Base-by-base conservation (phyloP, 2,113 vertebrate genomes). In the Psammodynastes pulverulentus region DNA sequence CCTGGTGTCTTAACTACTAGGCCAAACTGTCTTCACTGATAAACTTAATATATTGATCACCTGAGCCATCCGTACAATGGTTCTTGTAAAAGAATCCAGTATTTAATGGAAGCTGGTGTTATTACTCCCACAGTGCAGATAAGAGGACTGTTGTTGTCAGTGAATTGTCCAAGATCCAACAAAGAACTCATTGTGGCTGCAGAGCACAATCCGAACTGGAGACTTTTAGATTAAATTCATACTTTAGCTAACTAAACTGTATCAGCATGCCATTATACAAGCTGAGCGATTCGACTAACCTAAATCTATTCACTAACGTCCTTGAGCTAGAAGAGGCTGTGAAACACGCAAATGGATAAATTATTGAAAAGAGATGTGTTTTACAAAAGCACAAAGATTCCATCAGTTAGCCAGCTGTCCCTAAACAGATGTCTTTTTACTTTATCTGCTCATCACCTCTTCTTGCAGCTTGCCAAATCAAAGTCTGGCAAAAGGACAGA, bases 401-500 rank as follows among this genome's bases (percentile, higher is more conserved):
- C 72, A 43, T 45, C 86, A 53, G 46, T 79, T 94, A n/a, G 43
- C 13, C 54, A 29, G 87, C 53, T 90, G 67, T 92, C 72, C 45
- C 86, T 17, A 34, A 19, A 6, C 88, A 92, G 58, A 88, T 58
- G 13, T 7, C 43, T 39, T 88, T 79, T 15, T 54, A 54, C n/a
- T 88, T 51, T 51, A 52, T 53, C 84, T 90, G 48, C 3, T 87
- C 45, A 26, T 90, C 24, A 51, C 34, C 13, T 4, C 87, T 43
- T 21, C 5, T n/a, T 45, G 26, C 87, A 53, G 26, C 4, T 24
- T 88, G n/a, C 15, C 84, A 87, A 86, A 91, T 91, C 86, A 87
- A 86, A 34, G 67, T 90, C 87, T 86, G 45, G 49, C 17, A 79
- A 88, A 94, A 79, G 53, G 67, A 90, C 19, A 89, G 88, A 91